These are phyloP conservation scores for Dilophus febrilis DNA, from an alignment of 2,888 invertebrate species.

Conservation along the genomic window DNA sequence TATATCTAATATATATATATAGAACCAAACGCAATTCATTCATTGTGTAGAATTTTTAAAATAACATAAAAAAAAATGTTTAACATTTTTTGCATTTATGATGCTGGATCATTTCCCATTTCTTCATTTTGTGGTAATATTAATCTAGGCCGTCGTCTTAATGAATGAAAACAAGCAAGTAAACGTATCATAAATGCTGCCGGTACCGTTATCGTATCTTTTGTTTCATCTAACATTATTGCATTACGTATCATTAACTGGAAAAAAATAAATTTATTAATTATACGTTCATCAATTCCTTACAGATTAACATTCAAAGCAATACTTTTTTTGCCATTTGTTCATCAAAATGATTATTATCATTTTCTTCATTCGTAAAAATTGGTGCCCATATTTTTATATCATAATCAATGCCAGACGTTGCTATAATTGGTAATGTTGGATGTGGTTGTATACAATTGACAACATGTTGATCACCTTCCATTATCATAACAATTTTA, in stretches of 20 bases:
- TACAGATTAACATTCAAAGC: slow-evolving; percentile 19
- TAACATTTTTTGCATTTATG: too few species aligned
- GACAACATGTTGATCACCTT: slow-evolving; percentile 68
- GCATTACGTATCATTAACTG: slow-evolving; percentile 62
- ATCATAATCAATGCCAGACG: slow-evolving; percentile 79
- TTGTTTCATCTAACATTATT: slow-evolving; percentile 59
- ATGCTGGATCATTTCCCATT: too few species aligned
- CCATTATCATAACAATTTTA: slow-evolving; percentile 52
- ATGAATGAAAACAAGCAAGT: slow-evolving; percentile 44
- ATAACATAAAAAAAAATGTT: too few species aligned
- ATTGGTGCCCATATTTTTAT: slow-evolving; percentile 66
- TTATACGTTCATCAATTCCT: background rate
- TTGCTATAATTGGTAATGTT: slow-evolving; percentile 52
- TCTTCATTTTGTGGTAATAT: too few species aligned
- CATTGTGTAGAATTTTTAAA: too few species aligned
- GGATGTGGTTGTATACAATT: slow-evolving; percentile 78
- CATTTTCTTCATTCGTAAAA: slow-evolving; percentile 30
- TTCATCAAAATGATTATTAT: slow-evolving; percentile 35
- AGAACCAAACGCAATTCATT: too few species aligned
- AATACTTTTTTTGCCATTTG: slow-evolving; percentile 46
- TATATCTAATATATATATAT: too few species aligned
- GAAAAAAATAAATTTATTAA: slow-evolving; percentile 15
- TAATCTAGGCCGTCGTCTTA: slow-evolving; percentile 40
- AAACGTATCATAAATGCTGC: slow-evolving; percentile 72
- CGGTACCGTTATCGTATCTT: slow-evolving; percentile 74